phyloP scores from a whole-genome alignment of 2,113 vertebrate species.

The Gopherus flavomarginatus region DNA sequence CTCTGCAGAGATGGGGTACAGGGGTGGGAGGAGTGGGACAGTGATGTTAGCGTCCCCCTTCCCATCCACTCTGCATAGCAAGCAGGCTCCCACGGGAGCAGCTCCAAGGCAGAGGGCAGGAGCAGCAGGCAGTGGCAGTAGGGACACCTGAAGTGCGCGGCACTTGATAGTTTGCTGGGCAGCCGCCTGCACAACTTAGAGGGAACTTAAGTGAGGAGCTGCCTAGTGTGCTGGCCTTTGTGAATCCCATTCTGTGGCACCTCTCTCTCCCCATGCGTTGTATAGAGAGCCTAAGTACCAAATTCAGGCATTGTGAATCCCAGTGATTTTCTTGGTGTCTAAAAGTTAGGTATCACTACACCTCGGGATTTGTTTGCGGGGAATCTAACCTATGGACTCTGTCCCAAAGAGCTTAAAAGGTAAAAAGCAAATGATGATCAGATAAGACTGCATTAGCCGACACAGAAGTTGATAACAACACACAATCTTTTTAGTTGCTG shows the following conservation, averaged over 20 bases:
- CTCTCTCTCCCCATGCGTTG: background rate
- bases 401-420: background rate
- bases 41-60: too few relatives aligned
- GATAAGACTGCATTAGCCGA: background rate
- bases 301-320: background rate
- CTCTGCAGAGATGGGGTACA: too few relatives aligned
- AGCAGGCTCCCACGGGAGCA: too few relatives aligned
- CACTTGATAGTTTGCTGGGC: too few relatives aligned
- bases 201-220: background rate
- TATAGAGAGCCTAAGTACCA: background rate
- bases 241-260: background rate
- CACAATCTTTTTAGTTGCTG: background rate
- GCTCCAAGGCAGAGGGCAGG: too few relatives aligned
- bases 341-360: background rate
- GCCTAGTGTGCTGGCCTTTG: background rate
- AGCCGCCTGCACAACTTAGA: too few relatives aligned
- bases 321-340: background rate
- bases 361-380: background rate
- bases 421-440: background rate
- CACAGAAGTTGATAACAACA: background rate
- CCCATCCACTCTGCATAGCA: too few relatives aligned
- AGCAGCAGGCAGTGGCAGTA: too few relatives aligned
- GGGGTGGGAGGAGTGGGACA: too few relatives aligned
- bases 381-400: background rate
- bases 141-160: too few relatives aligned